phyloP scores from a whole-genome alignment of 2,888 invertebrate species.

The Melanotus villosus region DNA sequence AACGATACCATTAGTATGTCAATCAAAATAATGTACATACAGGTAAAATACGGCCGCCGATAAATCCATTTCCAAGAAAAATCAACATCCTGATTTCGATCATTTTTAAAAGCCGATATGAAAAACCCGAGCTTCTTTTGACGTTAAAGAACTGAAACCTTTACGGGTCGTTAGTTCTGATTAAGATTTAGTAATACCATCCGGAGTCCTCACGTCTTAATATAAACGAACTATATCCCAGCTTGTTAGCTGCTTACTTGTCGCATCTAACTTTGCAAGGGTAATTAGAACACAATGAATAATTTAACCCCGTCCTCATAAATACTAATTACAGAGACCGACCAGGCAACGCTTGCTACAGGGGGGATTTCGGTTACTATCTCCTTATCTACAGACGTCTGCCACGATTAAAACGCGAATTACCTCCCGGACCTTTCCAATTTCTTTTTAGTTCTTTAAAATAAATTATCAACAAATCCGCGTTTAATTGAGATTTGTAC shows the following conservation, averaged over 20 bases:
- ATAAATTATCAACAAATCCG: constrained; percentile 26
- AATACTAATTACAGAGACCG: constrained; percentile 60
- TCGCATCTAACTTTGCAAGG: constrained; percentile 59
- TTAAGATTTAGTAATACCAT: constrained; percentile 31
- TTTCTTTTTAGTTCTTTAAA: constrained; percentile 35
- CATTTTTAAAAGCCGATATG: not conserved
- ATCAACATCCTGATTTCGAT: not conserved
- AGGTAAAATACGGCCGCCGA: not conserved
- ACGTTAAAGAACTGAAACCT: constrained; percentile 7
- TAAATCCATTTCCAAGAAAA: constrained; percentile 2
- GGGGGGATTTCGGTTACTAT: constrained; percentile 40
- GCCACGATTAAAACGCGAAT: constrained; percentile 20
- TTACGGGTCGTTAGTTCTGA: constrained; percentile 26
- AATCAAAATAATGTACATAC: constrained; percentile 12
- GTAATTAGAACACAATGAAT: constrained; percentile 64
- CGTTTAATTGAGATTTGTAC: constrained; percentile 2
- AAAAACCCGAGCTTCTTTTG: not conserved
- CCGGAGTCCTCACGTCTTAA: constrained; percentile 33
- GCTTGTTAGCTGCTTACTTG: constrained; percentile 52
- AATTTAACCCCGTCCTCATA: constrained; percentile 62
- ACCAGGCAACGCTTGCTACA: constrained; percentile 41
- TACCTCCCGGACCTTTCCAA: constrained; percentile 18
- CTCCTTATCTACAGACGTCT: constrained; percentile 48
- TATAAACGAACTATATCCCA: constrained; percentile 40
- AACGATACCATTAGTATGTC: constrained; percentile 21